Conservation (phyloP, 2,888 invertebrate species). For the Frankliniella intonsa region DNA sequence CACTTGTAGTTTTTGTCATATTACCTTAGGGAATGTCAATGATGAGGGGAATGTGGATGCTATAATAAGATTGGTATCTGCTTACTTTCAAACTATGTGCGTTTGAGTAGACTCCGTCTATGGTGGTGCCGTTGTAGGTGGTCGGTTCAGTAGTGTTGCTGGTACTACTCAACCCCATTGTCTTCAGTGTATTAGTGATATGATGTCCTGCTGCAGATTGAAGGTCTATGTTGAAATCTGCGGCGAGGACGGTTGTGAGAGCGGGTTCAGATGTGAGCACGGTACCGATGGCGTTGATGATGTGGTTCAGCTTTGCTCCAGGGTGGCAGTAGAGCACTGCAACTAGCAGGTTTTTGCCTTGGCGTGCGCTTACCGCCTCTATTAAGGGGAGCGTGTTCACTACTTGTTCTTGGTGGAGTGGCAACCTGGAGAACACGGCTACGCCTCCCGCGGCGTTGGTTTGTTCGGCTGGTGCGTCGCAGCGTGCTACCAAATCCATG, state of each 20-base stretch:
- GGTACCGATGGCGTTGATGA: background rate
- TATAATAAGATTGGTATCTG: background rate
- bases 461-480: background rate
- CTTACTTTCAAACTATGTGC: background rate
- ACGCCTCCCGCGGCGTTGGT: background rate
- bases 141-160: background rate
- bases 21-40: background rate
- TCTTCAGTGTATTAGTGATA: background rate
- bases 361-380: background rate
- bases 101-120: background rate
- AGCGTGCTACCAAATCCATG: background rate
- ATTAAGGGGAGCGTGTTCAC: background rate
- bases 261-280: background rate
- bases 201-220: background rate
- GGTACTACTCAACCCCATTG: background rate
- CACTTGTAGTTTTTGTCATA: no score
- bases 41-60: background rate
- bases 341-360: background rate
- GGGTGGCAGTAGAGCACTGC: background rate
- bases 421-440: background rate
- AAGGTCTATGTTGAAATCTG: background rate
- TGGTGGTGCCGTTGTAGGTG: background rate
- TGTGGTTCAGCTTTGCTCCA: background rate
- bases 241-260: background rate
- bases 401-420: background rate